Evolutionary conservation across 2,113 vertebrate genomes (phyloP), one percentile per base, ranked within the genome.

Genomic region (Sardina pilchardus): DNA sequence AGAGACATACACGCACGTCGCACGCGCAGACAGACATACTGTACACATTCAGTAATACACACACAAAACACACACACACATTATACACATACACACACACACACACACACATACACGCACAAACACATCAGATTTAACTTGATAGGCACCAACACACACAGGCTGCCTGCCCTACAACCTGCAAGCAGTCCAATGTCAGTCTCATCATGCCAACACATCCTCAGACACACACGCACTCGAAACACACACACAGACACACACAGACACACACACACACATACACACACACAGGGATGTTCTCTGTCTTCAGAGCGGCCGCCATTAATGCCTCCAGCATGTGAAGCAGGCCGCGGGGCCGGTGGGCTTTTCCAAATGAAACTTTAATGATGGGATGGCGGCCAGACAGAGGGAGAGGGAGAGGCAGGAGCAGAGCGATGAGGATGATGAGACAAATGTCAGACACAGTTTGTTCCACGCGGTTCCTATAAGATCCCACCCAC

Each of bases 391-490:
- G 89, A 88, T 90, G 87, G 85, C 88, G 89, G 88, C 86, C 39
- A 85, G 87, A 63, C 56, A n/a, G 56, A 26, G 56, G 56, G 56
- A n/a, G 56, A 26, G 56, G 56, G 56, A 63, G 50, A 12, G 5
- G 56, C 24, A 63, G 86, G 88, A 91, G 87, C 89, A 92, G 90
- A 85, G 90, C 89, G 88, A 92, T 90, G 89, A 92, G 92, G 91
- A 91, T 90, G 89, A 92, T 92, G 91, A 91, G 86, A 90, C 90
- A 89, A 91, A 94, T 93, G 94, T 96, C 96, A 95, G 90, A 95
- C 92, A 94, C 96, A 95, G 95, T 95, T 92, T 91, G 92, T 93
- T 94, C 94, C 97, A 98, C 94, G 94, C 97, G 97, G 93, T 97
- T 97, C 95, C 94, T 93, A 97, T 97, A 96, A 96, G 92, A 93